Evolutionary conservation across 2,797 vertebrate species (phyloP), one percentile per base, ranked within the genome.

Genomic region (Sebastes iracundus): DNA sequence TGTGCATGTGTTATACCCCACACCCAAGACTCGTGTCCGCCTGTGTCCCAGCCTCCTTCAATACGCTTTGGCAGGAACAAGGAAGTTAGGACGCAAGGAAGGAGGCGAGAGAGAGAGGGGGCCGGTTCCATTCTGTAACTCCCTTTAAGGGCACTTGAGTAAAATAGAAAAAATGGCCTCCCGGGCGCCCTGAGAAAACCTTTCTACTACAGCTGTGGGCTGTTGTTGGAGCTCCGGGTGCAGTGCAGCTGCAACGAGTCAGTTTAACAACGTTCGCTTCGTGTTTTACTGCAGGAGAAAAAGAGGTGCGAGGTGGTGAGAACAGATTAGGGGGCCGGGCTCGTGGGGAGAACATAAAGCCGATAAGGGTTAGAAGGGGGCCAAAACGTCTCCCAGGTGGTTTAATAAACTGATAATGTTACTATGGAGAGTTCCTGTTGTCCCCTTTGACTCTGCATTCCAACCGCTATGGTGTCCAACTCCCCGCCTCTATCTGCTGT

Each of bases 241-340:
- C 64, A 33, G 22, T 18, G 42, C 88, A 88, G 87, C 90, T 90
- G 86, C 59, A 59, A 8, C 2, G 14, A 56, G 66, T 86, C 77
- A 18, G 12, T 79, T 84, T 74, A 76, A 87, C 74, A 67, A 33
- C 7, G 20, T 52, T 77, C 42, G 66, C 63, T 73, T 80, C 30
- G 61, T 60, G 72, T 78, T 88, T 82, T 56, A 60, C 28, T 86
- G 64, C 42, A 67, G 33, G 35, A 78, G 35, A 38, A n/a, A 75
- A 38, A 35, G 33, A 60, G 56, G 75, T 74, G 60, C 11, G 12
- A 79, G 60, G 75, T 18, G 67, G 53, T 81, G 80, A 87, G 67
- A 83, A 75, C 64, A 68, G 61, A 73, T 61, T 22, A 66, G 22
- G 22, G 23, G 63, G 56, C 18, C 18, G 68, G 55, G 42, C 67